phyloP scores from a whole-genome alignment of 1,140 invertebrate genomes.

The Ptiloglossa arizonensis region DNA sequence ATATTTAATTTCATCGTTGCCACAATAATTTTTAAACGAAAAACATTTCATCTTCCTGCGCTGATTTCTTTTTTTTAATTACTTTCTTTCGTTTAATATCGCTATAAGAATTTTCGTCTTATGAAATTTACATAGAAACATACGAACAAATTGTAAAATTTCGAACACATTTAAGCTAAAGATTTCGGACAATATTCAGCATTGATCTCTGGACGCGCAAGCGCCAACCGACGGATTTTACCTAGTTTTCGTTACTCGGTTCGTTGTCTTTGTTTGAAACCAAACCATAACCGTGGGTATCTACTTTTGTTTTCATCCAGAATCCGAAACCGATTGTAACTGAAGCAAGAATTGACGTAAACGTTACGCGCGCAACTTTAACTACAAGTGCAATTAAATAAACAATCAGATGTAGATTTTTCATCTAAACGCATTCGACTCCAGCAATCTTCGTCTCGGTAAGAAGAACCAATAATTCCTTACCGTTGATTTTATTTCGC shows the following conservation, averaged over 20 bases:
- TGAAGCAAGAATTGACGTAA: slow-evolving; percentile 42
- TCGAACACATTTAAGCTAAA: neutral
- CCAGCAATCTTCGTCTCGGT: too few relatives aligned
- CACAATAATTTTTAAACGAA: neutral
- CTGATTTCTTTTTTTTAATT: too few relatives aligned
- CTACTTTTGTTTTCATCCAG: slow-evolving; percentile 58
- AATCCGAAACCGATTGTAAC: neutral
- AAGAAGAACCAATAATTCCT: too few relatives aligned
- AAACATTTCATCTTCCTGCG: neutral
- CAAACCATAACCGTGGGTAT: slow-evolving; percentile 24
- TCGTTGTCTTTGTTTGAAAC: slow-evolving; percentile 11
- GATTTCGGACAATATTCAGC: slow-evolving; percentile 43
- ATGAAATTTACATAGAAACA: too few relatives aligned
- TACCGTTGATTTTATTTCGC: too few relatives aligned
- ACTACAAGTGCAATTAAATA: neutral
- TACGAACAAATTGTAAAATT: neutral
- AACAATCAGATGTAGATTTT: neutral
- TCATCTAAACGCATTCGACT: too few relatives aligned
- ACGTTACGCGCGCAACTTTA: neutral
- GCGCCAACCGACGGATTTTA: slow-evolving; percentile 51
- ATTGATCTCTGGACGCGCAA: slow-evolving; percentile 64
- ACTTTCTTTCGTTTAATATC: too few relatives aligned
- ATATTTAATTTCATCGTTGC: neutral
- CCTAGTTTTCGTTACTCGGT: slow-evolving; percentile 46
- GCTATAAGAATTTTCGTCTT: too few relatives aligned